These are phyloP conservation scores for Bufo gargarizans DNA, from an alignment of 2,113 vertebrate species.

Conservation along the genomic window DNA sequence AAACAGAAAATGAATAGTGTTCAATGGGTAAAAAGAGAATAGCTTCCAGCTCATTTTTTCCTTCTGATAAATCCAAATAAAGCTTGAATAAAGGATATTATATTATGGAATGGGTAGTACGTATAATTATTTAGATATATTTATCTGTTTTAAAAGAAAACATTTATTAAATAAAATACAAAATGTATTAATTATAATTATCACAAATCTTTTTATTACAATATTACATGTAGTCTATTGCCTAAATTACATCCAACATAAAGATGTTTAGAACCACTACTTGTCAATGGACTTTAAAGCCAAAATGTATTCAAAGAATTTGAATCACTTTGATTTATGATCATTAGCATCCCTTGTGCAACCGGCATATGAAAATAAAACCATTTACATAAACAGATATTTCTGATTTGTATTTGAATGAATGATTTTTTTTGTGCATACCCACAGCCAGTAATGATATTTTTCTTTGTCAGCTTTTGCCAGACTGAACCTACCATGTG, in stretches of 20 bases:
- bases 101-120: not conserved
- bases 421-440: not conserved
- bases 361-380: constrained; percentile 4
- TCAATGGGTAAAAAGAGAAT: too few relatives aligned
- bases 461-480: not conserved
- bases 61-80: not conserved
- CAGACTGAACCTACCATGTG: not conserved
- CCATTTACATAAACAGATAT: constrained; percentile 33
- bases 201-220: not conserved
- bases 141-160: not conserved
- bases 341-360: constrained; percentile 29
- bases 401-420: constrained; percentile 2
- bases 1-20: not conserved
- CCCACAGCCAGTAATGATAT: not conserved
- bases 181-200: not conserved
- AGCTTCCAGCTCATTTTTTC: not conserved
- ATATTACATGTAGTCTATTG: not conserved
- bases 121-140: not conserved
- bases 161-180: not conserved
- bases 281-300: constrained; percentile 6
- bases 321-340: constrained; percentile 20
- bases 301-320: not conserved
- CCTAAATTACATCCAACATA: not conserved
- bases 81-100: not conserved
- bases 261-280: not conserved